Conservation (phyloP, 2,888 invertebrate genomes). For the Acronicta psi region DNA sequence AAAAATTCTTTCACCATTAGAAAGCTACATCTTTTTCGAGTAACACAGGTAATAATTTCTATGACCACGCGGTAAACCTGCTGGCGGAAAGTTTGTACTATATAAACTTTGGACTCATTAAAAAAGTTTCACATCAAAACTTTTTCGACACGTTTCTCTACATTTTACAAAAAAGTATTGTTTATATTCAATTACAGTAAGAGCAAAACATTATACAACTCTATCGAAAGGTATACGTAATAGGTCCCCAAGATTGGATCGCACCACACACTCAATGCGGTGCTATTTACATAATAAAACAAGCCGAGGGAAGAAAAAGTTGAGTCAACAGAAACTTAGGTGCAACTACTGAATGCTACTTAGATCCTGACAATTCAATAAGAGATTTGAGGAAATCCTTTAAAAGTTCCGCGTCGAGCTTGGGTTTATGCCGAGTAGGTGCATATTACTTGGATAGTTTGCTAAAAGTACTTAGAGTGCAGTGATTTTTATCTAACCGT, state of each 20-base stretch:
- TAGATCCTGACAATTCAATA: slow-evolving; percentile 51
- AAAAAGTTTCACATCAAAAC: no score
- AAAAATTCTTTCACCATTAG: no score
- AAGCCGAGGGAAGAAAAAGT: slow-evolving; percentile 57
- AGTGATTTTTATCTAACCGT: not conserved
- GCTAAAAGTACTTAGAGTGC: not conserved
- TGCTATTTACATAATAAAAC: slow-evolving; percentile 72
- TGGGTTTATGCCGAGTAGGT: slow-evolving; percentile 34
- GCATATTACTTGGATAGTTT: slow-evolving; percentile 7
- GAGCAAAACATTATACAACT: not conserved
- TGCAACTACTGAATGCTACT: slow-evolving; percentile 50
- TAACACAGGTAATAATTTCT: no score
- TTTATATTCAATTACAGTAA: not conserved
- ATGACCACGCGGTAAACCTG: no score
- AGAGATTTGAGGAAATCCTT: slow-evolving; percentile 55
- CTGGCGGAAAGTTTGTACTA: no score
- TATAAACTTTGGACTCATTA: no score
- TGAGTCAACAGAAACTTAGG: slow-evolving; percentile 39
- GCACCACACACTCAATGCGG: slow-evolving; percentile 52
- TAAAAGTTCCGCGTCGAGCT: slow-evolving; percentile 37
- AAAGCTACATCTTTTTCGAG: no score
- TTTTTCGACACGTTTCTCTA: no score
- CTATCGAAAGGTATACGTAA: slow-evolving; percentile 31
- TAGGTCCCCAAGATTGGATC: slow-evolving; percentile 51
- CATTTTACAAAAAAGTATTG: no score